Conservation (phyloP, 2,797 vertebrate genomes). For the Choloepus didactylus region DNA sequence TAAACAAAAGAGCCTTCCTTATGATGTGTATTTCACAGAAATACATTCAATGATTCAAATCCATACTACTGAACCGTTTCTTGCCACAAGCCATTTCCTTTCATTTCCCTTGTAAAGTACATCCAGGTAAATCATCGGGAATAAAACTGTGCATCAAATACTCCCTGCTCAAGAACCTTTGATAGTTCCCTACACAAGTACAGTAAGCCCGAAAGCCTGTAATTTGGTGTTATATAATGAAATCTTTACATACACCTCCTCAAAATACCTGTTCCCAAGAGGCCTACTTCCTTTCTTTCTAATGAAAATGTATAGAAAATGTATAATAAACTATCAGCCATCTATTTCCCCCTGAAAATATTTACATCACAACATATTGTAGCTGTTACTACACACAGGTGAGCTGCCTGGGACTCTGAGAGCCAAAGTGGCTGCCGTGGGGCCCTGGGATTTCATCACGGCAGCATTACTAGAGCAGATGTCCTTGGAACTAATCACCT, state of each 20-base stretch:
- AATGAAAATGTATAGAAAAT: not conserved
- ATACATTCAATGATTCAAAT: not conserved
- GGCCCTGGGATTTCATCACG: not conserved
- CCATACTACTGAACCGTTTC: not conserved
- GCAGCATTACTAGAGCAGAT: not conserved
- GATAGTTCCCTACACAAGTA: not conserved
- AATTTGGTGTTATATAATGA: not conserved
- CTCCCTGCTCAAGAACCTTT: not conserved
- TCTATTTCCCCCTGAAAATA: not conserved
- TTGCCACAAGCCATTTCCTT: not conserved
- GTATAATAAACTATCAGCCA: no score
- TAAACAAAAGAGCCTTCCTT: not conserved
- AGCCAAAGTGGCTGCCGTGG: not conserved
- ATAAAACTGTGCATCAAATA: not conserved
- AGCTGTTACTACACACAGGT: not conserved
- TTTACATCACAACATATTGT: not conserved
- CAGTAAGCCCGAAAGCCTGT: not conserved
- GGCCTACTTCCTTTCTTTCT: not conserved
- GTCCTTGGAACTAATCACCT: not conserved
- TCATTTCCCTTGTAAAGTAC: not conserved
- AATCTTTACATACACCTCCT: not conserved
- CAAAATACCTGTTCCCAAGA: not conserved
- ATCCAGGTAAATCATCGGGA: not conserved
- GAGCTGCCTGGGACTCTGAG: not conserved
- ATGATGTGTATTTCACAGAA: not conserved